Evolutionary conservation across 1,140 invertebrate genomes (phyloP).

Genomic region (Eupeodes corollae): DNA sequence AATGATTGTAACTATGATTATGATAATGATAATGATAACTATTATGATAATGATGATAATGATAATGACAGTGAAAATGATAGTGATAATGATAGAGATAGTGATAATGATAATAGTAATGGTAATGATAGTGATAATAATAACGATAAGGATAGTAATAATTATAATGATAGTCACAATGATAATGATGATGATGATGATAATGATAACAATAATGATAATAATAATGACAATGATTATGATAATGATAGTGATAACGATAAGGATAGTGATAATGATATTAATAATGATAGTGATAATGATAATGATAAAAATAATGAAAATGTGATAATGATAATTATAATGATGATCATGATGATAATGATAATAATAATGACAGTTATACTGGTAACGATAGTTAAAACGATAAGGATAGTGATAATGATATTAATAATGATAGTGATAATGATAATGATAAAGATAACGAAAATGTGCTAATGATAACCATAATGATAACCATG

Average conservation of each 20-base stretch:
- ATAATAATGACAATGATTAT: not conserved
- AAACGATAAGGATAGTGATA: too few species aligned
- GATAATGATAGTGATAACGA: not conserved
- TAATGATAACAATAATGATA: not conserved
- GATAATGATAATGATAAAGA: too few species aligned
- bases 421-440: too few species aligned
- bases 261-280: not conserved
- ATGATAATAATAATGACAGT: too few species aligned
- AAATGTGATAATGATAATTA: too few species aligned
- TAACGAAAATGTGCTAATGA: too few species aligned
- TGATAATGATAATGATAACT: not conserved
- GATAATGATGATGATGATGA: not conserved
- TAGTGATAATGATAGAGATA: not conserved
- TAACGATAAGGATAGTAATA: not conserved
- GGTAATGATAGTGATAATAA: not conserved
- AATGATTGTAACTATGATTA: too few species aligned
- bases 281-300: not conserved
- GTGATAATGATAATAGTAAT: not conserved
- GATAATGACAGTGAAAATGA: not conserved
- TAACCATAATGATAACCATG: too few species aligned
- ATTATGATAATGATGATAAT: not conserved
- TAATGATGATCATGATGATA: too few species aligned
- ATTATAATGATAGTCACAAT: not conserved
- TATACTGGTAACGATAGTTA: too few species aligned
- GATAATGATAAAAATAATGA: too few species aligned